A percentile compares a stretch with the other conserved stretches of the same genome.
phyloP scores from a whole-genome alignment of 2,797 vertebrate species.

The Caiman crocodilus region DNA sequence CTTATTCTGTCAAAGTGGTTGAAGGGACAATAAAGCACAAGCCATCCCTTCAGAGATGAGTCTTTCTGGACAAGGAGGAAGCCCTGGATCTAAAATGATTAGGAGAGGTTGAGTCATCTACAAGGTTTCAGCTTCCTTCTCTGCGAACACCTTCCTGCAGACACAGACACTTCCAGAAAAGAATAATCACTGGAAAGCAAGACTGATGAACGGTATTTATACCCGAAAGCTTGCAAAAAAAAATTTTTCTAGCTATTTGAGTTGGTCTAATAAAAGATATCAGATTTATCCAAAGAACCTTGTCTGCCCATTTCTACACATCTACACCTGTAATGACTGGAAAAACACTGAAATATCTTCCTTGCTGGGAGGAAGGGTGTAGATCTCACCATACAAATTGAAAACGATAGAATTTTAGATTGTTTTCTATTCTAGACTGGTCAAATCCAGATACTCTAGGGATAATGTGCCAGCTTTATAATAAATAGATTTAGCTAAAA shows the following conservation, averaged over 20 bases:
- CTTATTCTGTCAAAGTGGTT: neutral
- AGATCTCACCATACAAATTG: neutral
- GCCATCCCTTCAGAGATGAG: neutral
- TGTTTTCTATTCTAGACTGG: neutral
- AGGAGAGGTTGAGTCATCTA: neutral
- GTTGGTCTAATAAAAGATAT: too few relatives aligned
- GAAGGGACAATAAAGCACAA: neutral
- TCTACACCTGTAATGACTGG: neutral
- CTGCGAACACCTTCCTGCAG: neutral
- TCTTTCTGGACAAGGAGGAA: neutral
- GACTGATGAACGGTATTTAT: too few relatives aligned
- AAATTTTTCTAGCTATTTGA: too few relatives aligned
- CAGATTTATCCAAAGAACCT: too few relatives aligned
- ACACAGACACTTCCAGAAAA: neutral
- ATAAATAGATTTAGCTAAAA: neutral
- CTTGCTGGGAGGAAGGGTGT: neutral
- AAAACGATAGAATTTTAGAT: neutral
- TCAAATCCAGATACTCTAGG: neutral
- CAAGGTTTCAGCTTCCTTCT: neutral
- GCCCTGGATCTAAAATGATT: neutral
- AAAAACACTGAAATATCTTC: neutral
- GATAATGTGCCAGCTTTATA: neutral
- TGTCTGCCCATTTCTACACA: too few relatives aligned
- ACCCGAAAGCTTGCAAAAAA: too few relatives aligned
- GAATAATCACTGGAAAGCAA: neutral